A percentile compares a stretch with the other conserved stretches of the same genome.
phyloP scores from a whole-genome alignment of 1,140 invertebrate genomes.

The Macrosteles quadrilineatus region DNA sequence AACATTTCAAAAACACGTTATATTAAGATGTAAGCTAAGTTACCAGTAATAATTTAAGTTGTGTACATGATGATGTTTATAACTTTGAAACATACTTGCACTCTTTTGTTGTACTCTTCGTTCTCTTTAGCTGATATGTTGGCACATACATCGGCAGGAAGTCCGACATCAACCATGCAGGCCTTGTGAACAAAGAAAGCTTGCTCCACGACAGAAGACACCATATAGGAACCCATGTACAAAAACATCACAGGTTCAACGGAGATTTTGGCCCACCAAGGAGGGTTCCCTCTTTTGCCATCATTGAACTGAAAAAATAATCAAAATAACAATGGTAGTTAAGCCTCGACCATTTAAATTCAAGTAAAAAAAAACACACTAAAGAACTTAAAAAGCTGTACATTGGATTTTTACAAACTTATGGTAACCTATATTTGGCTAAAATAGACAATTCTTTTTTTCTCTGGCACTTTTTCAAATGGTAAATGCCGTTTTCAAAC shows the following conservation, averaged over 20 bases:
- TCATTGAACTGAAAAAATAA: slow-evolving; percentile 7
- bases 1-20: too few relatives aligned
- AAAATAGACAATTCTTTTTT: too few relatives aligned
- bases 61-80: too few relatives aligned
- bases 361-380: too few relatives aligned
- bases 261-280: slow-evolving; percentile 49
- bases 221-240: slow-evolving; percentile 79
- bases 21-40: too few relatives aligned
- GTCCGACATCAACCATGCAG: slow-evolving; percentile 67
- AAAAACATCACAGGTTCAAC: slow-evolving; percentile 77
- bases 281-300: neutral
- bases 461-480: too few relatives aligned
- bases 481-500: too few relatives aligned
- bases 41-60: too few relatives aligned
- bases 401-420: too few relatives aligned
- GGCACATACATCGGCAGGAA: slow-evolving; percentile 62
- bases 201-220: slow-evolving; percentile 72
- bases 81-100: slow-evolving; percentile 60
- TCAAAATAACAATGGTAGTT: neutral
- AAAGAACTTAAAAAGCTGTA: too few relatives aligned
- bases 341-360: too few relatives aligned
- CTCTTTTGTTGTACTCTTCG: slow-evolving; percentile 58
- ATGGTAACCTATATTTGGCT: too few relatives aligned
- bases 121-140: slow-evolving; percentile 58
- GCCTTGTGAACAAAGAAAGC: slow-evolving; percentile 72